Base-by-base conservation (phyloP, 1,140 invertebrate genomes). In the Latrodectus geometricus region DNA sequence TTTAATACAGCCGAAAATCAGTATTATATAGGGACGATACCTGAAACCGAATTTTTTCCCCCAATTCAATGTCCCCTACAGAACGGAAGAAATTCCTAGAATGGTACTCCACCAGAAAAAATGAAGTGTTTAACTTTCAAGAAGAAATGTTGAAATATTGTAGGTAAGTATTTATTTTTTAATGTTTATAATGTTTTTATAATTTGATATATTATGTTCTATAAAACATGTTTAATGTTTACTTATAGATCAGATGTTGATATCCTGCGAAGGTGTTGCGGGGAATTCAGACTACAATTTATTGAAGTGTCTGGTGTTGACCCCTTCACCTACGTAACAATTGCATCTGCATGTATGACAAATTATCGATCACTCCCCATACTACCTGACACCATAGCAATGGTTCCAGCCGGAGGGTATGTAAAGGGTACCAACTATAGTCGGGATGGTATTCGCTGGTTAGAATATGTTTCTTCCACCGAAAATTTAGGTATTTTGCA, bases 51-150 rank as follows among this genome's bases (percentile, higher is more conserved):
- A n/a, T n/a, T n/a, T n/a, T n/a, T n/a, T n/a, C n/a, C n/a, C n/a
- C n/a, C n/a, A n/a, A n/a, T n/a, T n/a, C n/a, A n/a, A n/a, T n/a
- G n/a, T n/a, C n/a, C n/a, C n/a, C n/a, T n/a, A n/a, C n/a, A n/a
- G n/a, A n/a, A n/a, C n/a, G n/a, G n/a, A n/a, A n/a, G n/a, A n/a
- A n/a, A n/a, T n/a, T n/a, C n/a, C n/a, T n/a, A n/a, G n/a, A n/a
- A n/a, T n/a, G n/a, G n/a, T n/a, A n/a, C n/a, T n/a, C n/a, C n/a
- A n/a, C n/a, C n/a, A n/a, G n/a, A n/a, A n/a, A n/a, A n/a, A n/a
- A n/a, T n/a, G n/a, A n/a, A n/a, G n/a, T n/a, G n/a, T n/a, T 69
- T 20, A 69, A 14, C n/a, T 69, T 69, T 20, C 66, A 69, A 69
- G n/a, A 69, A 69, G 66, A 69, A 9, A 69, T 69, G 66, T 20